Base-by-base conservation (phyloP, 92 coral and sea anemone genomes). In the Phenganax subtilis region DNA sequence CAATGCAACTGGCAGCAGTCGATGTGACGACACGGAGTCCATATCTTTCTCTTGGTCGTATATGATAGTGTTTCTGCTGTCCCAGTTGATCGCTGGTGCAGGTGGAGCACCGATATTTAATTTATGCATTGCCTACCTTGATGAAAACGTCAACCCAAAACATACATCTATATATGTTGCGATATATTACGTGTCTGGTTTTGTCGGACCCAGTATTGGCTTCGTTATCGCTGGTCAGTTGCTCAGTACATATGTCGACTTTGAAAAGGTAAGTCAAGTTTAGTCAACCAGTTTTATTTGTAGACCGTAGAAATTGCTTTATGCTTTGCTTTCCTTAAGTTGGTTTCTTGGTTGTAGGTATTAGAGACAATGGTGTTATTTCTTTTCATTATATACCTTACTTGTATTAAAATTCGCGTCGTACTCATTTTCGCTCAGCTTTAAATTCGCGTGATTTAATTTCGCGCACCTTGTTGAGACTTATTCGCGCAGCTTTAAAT, bases 131-230 rank as follows among this genome's bases (percentile, higher is more conserved):
- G 91, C 96, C 55, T 93, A 85, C 51, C 82, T 93, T 53, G 97
- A 93, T 71, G 97, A 93, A 76, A 93, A 93, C 61, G 93, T 93
- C 6, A 89, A 84, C 75, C 96, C 97, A 10, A 91, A 93, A 85
- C 89, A 92, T 75, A 84, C 90, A 12, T 92, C 96, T 70, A 81
- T 89, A 65, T 93, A 89, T 66, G 80, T 91, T 3, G 90, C 86
- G 8, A 84, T 89, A 17, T 91, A 87, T 65, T 91, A 82, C 81
- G 84, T 90, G 15, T 31, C 88, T 15, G 86, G 86, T 9, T 54
- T 88, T 59, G 71, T 93, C 65, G 96, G 97, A 51, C 93, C 93
- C 60, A 88, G 91, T n/a, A 44, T 93, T 28, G 97, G 97, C 8
- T 91, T 87, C 54, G 76, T 93, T 65, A 77, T 87, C 12, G 97